Percentiles rank a stretch among this genome's conserved stretches.
These are phyloP conservation scores for Cliona cf. orientalis DNA, from an alignment of 37 sponge, comb jelly and placozoan genomes.

Conservation along the genomic window DNA sequence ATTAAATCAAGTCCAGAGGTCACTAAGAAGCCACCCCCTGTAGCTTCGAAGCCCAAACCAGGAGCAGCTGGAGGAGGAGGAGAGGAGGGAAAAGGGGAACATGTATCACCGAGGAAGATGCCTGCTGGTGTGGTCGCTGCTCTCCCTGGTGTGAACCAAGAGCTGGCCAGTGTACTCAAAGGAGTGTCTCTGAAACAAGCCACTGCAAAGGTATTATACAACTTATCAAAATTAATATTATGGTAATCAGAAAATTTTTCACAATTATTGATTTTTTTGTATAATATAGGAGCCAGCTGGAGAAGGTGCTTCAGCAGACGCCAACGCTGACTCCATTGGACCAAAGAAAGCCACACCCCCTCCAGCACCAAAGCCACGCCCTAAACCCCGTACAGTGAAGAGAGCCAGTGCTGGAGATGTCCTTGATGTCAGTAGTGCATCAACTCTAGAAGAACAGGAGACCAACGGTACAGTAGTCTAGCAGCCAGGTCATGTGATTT, in stretches of 20 bases:
- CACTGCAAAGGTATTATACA: background rate
- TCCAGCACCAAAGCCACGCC: conserved; percentile 9
- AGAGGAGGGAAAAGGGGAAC: background rate
- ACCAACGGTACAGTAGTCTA: too few species aligned
- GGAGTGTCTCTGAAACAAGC: background rate
- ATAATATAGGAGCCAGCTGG: background rate
- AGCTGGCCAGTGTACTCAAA: conserved; percentile 14
- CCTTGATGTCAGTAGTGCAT: too few species aligned
- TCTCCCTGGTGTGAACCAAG: background rate
- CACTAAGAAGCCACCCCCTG: conserved; percentile 22
- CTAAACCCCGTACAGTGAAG: background rate
- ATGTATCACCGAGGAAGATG: background rate
- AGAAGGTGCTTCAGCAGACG: background rate
- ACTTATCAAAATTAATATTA: too few species aligned
- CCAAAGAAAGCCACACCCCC: background rate
- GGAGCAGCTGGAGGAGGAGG: background rate
- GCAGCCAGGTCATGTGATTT: too few species aligned
- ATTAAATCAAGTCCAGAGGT: conserved; percentile 16
- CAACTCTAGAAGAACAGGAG: too few species aligned
- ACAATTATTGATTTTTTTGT: background rate
- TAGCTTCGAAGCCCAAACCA: background rate
- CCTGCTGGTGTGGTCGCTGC: conserved; percentile 2
- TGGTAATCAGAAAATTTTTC: too few species aligned
- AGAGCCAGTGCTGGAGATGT: background rate
- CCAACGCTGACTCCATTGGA: background rate